phyloP scores from a whole-genome alignment of 2,113 vertebrate genomes.

The Delphinus delphis region DNA sequence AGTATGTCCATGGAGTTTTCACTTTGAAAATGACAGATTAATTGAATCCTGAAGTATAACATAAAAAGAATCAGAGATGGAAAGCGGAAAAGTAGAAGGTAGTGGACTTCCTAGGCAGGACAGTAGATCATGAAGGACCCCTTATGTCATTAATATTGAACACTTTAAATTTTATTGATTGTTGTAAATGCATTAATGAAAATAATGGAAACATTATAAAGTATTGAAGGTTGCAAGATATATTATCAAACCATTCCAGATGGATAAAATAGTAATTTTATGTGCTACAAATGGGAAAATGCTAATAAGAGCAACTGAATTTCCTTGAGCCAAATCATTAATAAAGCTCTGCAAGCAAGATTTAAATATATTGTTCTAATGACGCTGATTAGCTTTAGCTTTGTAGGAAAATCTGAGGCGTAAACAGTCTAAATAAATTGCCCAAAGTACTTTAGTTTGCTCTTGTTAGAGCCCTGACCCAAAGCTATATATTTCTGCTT shows the following conservation, averaged over 20 bases:
- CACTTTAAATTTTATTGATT: neutral
- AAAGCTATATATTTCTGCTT: neutral
- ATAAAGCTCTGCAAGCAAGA: constrained; percentile 46
- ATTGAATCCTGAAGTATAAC: neutral
- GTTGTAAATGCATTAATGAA: constrained; percentile 32
- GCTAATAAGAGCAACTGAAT: constrained; percentile 55
- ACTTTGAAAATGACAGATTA: neutral
- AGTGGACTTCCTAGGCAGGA: neutral
- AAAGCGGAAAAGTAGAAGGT: neutral
- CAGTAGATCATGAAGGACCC: neutral
- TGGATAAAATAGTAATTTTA: constrained; percentile 52
- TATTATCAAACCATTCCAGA: constrained; percentile 34
- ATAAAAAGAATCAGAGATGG: neutral
- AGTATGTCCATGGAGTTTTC: neutral
- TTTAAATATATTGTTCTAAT: constrained; percentile 43
- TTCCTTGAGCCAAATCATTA: constrained; percentile 40
- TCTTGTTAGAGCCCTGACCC: neutral
- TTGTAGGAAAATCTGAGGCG: neutral
- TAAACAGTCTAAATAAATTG: neutral
- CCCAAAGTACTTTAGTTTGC: neutral
- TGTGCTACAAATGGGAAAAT: constrained; percentile 47
- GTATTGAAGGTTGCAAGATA: constrained; percentile 16
- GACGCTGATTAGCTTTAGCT: constrained; percentile 58
- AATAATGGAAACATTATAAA: constrained; percentile 48
- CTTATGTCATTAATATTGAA: neutral